Conservation (phyloP, 1,140 invertebrate genomes). For the Zaprionus tsacasi region DNA sequence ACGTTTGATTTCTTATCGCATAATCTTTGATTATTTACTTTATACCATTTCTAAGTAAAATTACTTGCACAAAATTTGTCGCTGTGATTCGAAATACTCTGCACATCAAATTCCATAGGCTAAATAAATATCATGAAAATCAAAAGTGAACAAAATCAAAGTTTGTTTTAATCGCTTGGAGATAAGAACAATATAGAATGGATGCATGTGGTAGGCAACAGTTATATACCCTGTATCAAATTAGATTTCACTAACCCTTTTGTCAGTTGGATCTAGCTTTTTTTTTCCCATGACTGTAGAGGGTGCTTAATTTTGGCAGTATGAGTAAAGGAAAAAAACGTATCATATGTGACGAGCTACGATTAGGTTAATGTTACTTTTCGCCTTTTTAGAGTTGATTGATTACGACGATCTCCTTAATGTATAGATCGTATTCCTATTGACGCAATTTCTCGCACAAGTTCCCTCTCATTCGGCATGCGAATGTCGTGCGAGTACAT, state of each 20-base stretch:
- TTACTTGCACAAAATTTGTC: neutral
- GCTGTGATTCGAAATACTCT: neutral
- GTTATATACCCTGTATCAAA: neutral
- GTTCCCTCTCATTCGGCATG: slow-evolving; percentile 31
- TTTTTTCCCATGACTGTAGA: neutral
- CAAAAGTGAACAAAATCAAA: slow-evolving; percentile 10
- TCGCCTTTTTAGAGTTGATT: neutral
- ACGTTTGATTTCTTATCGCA: neutral
- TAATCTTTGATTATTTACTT: neutral
- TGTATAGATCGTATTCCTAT: slow-evolving; percentile 8
- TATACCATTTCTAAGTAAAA: neutral
- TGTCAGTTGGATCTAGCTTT: neutral
- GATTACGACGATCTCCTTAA: neutral
- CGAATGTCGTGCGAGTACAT: slow-evolving; percentile 21
- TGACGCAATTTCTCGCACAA: slow-evolving; percentile 23
- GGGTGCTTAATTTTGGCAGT: neutral
- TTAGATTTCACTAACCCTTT: no score
- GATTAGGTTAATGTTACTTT: neutral
- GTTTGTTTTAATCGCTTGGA: neutral
- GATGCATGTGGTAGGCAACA: neutral
- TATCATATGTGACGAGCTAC: neutral
- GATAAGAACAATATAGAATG: neutral
- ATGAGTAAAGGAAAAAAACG: neutral
- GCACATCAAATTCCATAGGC: neutral
- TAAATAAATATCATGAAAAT: neutral